Evolutionary conservation across 2,888 invertebrate genomes (phyloP).

Genomic region (Coenonympha glycerion): DNA sequence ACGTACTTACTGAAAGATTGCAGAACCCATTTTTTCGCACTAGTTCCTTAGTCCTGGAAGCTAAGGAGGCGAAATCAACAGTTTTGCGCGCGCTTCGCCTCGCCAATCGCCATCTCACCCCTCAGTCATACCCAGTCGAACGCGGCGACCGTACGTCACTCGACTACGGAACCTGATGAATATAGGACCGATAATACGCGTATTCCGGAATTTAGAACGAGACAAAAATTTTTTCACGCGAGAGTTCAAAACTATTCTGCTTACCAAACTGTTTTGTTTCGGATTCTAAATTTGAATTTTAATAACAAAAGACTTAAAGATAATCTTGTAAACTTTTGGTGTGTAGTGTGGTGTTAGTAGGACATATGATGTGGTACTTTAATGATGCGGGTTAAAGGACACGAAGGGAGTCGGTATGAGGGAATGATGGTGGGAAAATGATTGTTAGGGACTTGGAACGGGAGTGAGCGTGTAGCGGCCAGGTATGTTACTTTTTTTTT

Average conservation of each 20-base stretch:
- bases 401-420: constrained; percentile 31
- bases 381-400: constrained; percentile 51
- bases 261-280: background rate
- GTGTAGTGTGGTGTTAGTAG: constrained; percentile 31
- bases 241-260: background rate
- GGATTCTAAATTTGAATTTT: background rate
- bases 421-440: constrained; percentile 46
- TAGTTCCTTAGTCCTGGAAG: too few species aligned
- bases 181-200: constrained; percentile 36
- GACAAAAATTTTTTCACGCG: constrained; percentile 6
- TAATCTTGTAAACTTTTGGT: constrained; percentile 21
- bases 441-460: constrained; percentile 38
- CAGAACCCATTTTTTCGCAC: constrained; percentile 39
- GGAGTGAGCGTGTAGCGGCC: constrained; percentile 45
- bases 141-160: constrained; percentile 43
- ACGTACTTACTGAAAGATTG: constrained; percentile 29
- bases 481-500: constrained; percentile 36
- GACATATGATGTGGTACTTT: constrained; percentile 51
- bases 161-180: constrained; percentile 16
- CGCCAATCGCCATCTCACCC: constrained; percentile 26
- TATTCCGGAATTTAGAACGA: constrained; percentile 23
- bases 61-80: constrained; percentile 53
- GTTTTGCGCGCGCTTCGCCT: constrained; percentile 69
- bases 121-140: constrained; percentile 33
- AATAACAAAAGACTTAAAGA: constrained; percentile 5